Evolutionary conservation across 2,888 invertebrate species (phyloP).

Genomic region (Drosophila borborema): DNA sequence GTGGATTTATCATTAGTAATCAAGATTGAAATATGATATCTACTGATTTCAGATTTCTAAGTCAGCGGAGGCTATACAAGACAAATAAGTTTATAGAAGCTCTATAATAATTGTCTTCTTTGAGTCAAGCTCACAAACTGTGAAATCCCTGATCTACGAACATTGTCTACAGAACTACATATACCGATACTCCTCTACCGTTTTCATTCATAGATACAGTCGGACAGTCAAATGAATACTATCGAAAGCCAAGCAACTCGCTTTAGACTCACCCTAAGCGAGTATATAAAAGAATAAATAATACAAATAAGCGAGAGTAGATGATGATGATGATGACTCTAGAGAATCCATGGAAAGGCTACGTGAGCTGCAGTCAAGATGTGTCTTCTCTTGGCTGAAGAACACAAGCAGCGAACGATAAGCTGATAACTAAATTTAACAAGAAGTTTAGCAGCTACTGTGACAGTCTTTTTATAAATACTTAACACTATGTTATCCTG

Average conservation of each 20-base stretch:
- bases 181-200: too few species aligned
- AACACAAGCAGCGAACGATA: not conserved
- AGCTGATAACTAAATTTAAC: not conserved
- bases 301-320: conserved; percentile 8
- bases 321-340: conserved; percentile 48
- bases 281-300: not conserved
- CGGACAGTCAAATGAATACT: not conserved
- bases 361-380: conserved; percentile 43
- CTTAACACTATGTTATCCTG: too few species aligned
- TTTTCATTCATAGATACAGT: not conserved
- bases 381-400: not conserved
- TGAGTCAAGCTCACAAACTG: too few species aligned
- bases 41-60: too few species aligned
- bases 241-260: not conserved
- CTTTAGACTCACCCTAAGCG: not conserved
- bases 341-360: conserved; percentile 33
- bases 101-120: too few species aligned
- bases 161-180: too few species aligned
- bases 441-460: not conserved
- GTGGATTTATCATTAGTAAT: too few species aligned
- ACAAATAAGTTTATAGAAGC: too few species aligned
- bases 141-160: too few species aligned
- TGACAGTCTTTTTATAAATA: not conserved
- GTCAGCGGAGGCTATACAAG: too few species aligned
- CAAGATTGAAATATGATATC: too few species aligned